Percentiles rank a stretch among this genome's conserved stretches.
phyloP scores from a whole-genome alignment of 1,140 invertebrate species.

The Zaprionus davidi region DNA sequence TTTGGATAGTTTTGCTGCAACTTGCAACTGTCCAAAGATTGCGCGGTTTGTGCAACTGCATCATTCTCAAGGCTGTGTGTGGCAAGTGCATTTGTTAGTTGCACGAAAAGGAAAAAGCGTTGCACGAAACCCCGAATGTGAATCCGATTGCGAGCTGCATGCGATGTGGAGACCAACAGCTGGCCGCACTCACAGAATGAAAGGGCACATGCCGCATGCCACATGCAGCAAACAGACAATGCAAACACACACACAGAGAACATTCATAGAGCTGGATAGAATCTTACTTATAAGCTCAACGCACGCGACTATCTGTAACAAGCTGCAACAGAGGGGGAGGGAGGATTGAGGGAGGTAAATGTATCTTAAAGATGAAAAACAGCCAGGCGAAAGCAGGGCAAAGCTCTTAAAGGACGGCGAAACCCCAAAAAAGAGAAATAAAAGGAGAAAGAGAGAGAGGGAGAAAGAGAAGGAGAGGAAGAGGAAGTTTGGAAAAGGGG shows the following conservation, averaged over 20 bases:
- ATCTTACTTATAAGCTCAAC: constrained; percentile 52
- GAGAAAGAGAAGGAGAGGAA: constrained; percentile 8
- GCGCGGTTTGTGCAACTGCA: constrained; percentile 9
- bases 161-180: constrained; percentile 20
- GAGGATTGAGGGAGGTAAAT: background rate
- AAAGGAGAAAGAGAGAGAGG: constrained; percentile 6
- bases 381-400: background rate
- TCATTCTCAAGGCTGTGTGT: constrained; percentile 22
- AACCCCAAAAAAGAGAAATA: background rate
- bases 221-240: constrained; percentile 29
- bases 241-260: constrained; percentile 1
- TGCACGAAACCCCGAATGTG: constrained; percentile 5
- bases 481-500: background rate
- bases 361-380: constrained; percentile 44
- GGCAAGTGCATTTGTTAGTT: constrained; percentile 43
- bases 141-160: constrained; percentile 33
- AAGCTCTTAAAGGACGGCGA: constrained; percentile 19
- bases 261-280: background rate
- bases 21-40: constrained; percentile 11
- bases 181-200: constrained; percentile 16
- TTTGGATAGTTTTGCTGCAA: background rate
- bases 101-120: constrained; percentile 22
- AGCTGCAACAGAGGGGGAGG: background rate
- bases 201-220: constrained; percentile 6
- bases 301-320: constrained; percentile 67